phyloP scores from a whole-genome alignment of 1,140 invertebrate species.

The Argopecten irradians region DNA sequence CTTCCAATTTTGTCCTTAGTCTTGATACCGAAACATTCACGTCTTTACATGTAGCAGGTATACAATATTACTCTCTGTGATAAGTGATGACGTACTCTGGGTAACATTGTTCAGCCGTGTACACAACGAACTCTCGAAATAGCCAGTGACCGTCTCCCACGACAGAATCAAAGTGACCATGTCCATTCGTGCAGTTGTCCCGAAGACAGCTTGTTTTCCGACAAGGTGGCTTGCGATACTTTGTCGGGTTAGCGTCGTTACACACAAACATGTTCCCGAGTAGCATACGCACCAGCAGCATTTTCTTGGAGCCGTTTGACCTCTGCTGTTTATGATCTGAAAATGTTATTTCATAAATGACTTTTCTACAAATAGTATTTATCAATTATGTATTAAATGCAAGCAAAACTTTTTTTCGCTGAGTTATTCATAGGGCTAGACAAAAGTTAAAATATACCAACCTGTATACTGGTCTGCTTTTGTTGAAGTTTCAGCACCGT shows the following conservation, averaged over 20 bases:
- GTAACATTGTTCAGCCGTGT: slow-evolving; percentile 54
- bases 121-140: slow-evolving; percentile 65
- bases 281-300: slow-evolving; percentile 54
- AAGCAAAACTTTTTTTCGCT: neutral
- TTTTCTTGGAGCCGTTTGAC: slow-evolving; percentile 36
- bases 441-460: neutral
- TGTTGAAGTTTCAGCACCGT: slow-evolving; percentile 58
- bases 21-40: no score
- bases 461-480: slow-evolving; percentile 65
- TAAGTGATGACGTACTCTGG: slow-evolving; percentile 67
- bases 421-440: neutral
- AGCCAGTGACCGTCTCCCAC: slow-evolving; percentile 55
- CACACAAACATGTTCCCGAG: slow-evolving; percentile 53
- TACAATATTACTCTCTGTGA: slow-evolving; percentile 46
- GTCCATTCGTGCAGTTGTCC: slow-evolving; percentile 30
- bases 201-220: slow-evolving; percentile 22
- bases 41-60: no score
- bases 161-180: slow-evolving; percentile 54
- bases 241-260: slow-evolving; percentile 41
- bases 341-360: neutral
- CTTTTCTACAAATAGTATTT: neutral
- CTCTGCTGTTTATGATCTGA: slow-evolving; percentile 49
- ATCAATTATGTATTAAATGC: neutral
- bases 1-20: no score
- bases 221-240: slow-evolving; percentile 54